These are phyloP conservation scores for Macaria notata DNA, from an alignment of 2,888 invertebrate species.

Conservation along the genomic window DNA sequence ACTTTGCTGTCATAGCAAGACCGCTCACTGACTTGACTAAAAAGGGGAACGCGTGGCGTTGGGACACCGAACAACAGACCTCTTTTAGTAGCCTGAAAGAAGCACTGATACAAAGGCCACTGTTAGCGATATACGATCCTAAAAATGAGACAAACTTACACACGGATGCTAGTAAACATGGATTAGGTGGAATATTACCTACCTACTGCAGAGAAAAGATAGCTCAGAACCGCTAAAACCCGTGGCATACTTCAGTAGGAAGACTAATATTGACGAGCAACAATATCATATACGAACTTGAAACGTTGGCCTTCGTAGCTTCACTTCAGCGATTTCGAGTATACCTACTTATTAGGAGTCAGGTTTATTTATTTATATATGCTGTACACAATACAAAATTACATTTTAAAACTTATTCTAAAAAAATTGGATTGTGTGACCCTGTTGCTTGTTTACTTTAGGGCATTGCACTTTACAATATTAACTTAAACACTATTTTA, in stretches of 20 bases:
- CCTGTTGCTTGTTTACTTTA: too few species aligned
- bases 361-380: too few species aligned
- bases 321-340: too few species aligned
- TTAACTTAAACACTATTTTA: too few species aligned
- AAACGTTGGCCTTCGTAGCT: too few species aligned
- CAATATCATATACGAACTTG: neutral
- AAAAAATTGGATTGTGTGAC: too few species aligned
- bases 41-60: neutral
- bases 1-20: constrained; percentile 7
- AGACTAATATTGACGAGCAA: constrained; percentile 16
- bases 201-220: constrained; percentile 15
- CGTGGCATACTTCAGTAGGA: constrained; percentile 26
- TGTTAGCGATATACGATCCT: constrained; percentile 22
- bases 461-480: too few species aligned
- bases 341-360: neutral
- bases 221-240: constrained; percentile 9
- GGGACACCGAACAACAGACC: too few species aligned
- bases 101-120: constrained; percentile 4
- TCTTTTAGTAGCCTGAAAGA: too few species aligned
- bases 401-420: too few species aligned
- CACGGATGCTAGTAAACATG: constrained; percentile 23
- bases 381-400: too few species aligned
- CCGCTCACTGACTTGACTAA: constrained; percentile 10
- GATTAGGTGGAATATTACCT: constrained; percentile 21
- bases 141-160: constrained; percentile 17